Base-by-base conservation (phyloP, 2,797 vertebrate species). In the Benthosema pterotum region DNA sequence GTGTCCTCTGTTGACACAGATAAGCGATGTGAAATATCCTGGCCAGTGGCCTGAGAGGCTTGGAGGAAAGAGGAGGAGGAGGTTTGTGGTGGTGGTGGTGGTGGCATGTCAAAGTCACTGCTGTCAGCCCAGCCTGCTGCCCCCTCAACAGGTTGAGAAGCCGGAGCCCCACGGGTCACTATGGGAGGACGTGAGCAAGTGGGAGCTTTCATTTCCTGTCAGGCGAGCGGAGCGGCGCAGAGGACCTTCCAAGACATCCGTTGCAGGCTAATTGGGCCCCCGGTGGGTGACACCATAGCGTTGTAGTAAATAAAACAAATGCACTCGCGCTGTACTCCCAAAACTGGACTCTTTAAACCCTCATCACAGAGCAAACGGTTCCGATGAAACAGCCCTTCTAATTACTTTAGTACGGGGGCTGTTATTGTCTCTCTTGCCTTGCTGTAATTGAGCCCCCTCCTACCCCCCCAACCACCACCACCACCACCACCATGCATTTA, bases 181-280 rank as follows among this genome's bases (percentile, higher is more conserved):
- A n/a, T n/a, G 86, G 90, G 91, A 91, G 92, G 94, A 94, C 87
- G 78, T 74, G 83, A 91, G 75, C 91, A 85, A 90, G 89, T 87
- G 89, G 28, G 69, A 87, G 83, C 82, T 79, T 88, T 87, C 85
- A 83, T 87, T 84, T 83, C 78, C 85, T 85, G 87, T 90, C 89
- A 38, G 32, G 32, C 90, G 81, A 90, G 88, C 82, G 77, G 70
- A 76, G 80, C 79, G 42, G 42, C 83, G 73, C 87, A 91, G 88
- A 91, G 87, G 89, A 38, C 87, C 85, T 88, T 91, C 87, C 83
- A 55, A 93, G 92, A 91, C 94, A 93, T 95, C 93, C 94, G 93
- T 94, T 92, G 88, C 86, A 54, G 88, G 91, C 91, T 97, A 96
- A 98, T 96, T 96, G 94, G 95, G 87, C 95, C 94, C 94, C 94